A percentile compares a stretch with the other conserved stretches of the same genome.
phyloP scores from a whole-genome alignment of 2,888 invertebrate genomes.

The Xestoiulus laeticollis region DNA sequence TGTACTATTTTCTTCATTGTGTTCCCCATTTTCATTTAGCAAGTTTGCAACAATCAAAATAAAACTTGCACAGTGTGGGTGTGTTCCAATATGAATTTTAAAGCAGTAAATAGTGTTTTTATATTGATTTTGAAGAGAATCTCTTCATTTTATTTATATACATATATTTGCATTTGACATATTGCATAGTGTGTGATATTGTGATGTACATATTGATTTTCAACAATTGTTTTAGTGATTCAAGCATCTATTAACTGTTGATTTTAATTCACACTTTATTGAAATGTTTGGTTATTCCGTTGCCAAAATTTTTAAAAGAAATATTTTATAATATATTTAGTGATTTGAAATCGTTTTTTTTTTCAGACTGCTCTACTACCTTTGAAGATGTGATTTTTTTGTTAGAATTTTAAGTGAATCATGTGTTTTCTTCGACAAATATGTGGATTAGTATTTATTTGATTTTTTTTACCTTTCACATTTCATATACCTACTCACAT shows the following conservation, averaged over 20 bases:
- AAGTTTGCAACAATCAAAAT: constrained; percentile 27
- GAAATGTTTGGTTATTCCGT: constrained; percentile 31
- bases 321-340: constrained; percentile 37
- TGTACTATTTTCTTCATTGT: not conserved
- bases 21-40: not conserved
- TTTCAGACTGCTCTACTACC: not conserved
- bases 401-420: not conserved
- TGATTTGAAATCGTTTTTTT: not conserved
- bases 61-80: not conserved
- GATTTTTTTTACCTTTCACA: constrained; percentile 33
- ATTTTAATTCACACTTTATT: constrained; percentile 34
- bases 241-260: constrained; percentile 37
- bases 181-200: constrained; percentile 13
- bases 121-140: constrained; percentile 37
- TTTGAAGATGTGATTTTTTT: constrained; percentile 20
- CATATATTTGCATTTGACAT: constrained; percentile 10
- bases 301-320: constrained; percentile 27
- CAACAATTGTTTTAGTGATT: constrained; percentile 21
- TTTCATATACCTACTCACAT: constrained; percentile 10
- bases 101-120: constrained; percentile 25
- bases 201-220: constrained; percentile 22
- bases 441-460: constrained; percentile 21
- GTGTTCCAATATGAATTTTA: constrained; percentile 10
- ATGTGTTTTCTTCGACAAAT: not conserved
- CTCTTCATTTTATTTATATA: constrained; percentile 35